Conservation (phyloP, 2,888 invertebrate genomes). For the Cantharis rufa region DNA sequence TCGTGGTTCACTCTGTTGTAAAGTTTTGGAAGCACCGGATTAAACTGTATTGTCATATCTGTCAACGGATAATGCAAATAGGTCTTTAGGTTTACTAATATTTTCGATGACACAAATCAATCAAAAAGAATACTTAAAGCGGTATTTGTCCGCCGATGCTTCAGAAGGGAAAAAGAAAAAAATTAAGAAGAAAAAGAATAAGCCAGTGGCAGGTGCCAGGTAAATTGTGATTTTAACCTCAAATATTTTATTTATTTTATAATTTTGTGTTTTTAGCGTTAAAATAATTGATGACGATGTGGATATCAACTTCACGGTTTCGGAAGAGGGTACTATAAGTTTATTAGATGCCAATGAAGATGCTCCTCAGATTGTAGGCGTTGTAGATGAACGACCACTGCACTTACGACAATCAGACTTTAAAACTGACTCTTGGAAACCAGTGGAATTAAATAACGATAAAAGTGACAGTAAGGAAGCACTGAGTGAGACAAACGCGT, state of each 20-base stretch:
- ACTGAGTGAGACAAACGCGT: not conserved
- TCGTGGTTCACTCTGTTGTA: too few relatives aligned
- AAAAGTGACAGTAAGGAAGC: slow-evolving; percentile 5
- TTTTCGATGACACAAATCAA: slow-evolving; percentile 54
- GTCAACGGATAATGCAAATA: not conserved
- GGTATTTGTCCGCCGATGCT: slow-evolving; percentile 70
- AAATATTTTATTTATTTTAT: not conserved
- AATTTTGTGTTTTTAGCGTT: slow-evolving; percentile 59
- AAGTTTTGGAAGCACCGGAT: not conserved
- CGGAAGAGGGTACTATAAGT: slow-evolving; percentile 69
- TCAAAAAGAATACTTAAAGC: slow-evolving; percentile 80
- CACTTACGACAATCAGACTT: slow-evolving; percentile 58
- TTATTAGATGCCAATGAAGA: slow-evolving; percentile 79
- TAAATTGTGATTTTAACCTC: not conserved
- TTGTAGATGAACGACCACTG: slow-evolving; percentile 81
- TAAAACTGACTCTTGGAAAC: slow-evolving; percentile 49
- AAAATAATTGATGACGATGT: slow-evolving; percentile 88
- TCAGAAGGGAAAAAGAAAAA: slow-evolving; percentile 68
- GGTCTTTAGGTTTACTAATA: not conserved
- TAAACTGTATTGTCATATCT: not conserved
- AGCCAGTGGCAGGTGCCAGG: slow-evolving; percentile 28
- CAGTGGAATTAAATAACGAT: slow-evolving; percentile 27
- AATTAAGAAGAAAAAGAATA: slow-evolving; percentile 65
- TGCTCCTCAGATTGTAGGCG: slow-evolving; percentile 86
- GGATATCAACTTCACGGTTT: slow-evolving; percentile 64